A percentile compares a stretch with the other conserved stretches of the same genome.
phyloP scores from a whole-genome alignment of 2,113 vertebrate species.

The Suncus etruscus region DNA sequence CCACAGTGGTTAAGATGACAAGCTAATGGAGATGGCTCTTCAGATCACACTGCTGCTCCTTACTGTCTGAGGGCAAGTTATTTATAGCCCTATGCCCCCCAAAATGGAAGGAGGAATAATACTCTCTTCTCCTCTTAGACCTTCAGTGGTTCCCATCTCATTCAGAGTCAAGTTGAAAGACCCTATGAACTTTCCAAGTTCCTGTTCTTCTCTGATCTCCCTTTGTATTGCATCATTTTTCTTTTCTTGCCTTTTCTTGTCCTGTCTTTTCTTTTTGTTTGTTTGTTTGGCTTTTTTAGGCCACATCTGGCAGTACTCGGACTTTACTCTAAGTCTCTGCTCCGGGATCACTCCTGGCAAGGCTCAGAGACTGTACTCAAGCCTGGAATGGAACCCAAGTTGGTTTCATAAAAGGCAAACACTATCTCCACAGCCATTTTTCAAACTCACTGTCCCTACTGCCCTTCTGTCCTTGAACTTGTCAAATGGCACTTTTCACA shows the following conservation, averaged over 20 bases:
- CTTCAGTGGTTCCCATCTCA: background rate
- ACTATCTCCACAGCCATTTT: too few relatives aligned
- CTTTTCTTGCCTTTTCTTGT: too few relatives aligned
- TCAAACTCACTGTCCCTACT: background rate
- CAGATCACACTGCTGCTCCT: background rate
- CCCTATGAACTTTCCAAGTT: background rate
- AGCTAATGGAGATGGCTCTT: accelerated
- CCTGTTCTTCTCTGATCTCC: background rate
- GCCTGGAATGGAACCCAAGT: too few relatives aligned
- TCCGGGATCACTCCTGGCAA: too few relatives aligned
- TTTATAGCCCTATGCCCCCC: accelerated
- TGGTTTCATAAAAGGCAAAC: too few relatives aligned
- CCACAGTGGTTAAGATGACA: background rate
- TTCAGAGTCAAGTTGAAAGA: background rate
- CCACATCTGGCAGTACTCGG: too few relatives aligned
- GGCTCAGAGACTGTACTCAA: too few relatives aligned
- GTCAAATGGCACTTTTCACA: too few relatives aligned
- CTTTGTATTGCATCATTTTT: background rate
- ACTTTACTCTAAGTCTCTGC: too few relatives aligned
- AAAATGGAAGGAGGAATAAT: accelerated
- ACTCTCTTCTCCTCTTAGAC: background rate
- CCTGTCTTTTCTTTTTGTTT: too few relatives aligned
- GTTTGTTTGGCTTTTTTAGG: too few relatives aligned
- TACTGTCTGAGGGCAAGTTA: background rate
- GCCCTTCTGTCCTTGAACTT: background rate